A percentile compares a stretch with the other conserved stretches of the same genome.
Conservation (phyloP, 2,113 vertebrate genomes). For the Phoxinus phoxinus region DNA sequence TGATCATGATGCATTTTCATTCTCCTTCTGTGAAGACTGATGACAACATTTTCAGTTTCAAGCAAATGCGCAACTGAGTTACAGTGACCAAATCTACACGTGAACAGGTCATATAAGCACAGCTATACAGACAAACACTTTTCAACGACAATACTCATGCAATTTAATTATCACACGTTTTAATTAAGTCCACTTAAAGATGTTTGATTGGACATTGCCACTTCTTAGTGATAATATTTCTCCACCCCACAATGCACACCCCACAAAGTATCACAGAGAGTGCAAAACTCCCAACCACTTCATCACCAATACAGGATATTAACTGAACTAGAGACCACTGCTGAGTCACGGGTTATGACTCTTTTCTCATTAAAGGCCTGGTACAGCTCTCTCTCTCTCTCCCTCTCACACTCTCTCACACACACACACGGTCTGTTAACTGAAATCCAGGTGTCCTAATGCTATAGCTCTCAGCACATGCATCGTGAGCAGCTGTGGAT, state of each 20-base stretch:
- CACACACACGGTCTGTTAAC: not conserved
- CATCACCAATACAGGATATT: conserved; percentile 69
- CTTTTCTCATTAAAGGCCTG: conserved; percentile 69
- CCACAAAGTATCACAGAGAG: conserved; percentile 56
- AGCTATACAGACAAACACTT: not conserved
- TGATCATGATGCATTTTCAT: not conserved
- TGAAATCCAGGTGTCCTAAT: conserved; percentile 64
- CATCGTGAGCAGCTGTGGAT: conserved; percentile 1
- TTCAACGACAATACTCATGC: not conserved
- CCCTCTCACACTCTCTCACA: not conserved
- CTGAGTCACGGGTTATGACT: conserved; percentile 67
- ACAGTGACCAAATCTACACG: not conserved
- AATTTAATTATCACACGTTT: not conserved
- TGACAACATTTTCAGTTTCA: not conserved
- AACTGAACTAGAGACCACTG: conserved; percentile 62
- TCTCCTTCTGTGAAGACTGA: too few relatives aligned
- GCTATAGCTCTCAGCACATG: conserved; percentile 63
- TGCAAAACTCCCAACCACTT: conserved; percentile 53
- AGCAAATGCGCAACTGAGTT: not conserved
- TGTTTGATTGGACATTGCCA: not conserved
- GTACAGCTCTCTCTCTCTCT: not conserved
- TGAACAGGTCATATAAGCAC: not conserved
- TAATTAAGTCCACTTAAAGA: not conserved
- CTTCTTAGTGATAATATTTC: not conserved
- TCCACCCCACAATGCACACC: conserved; percentile 17